A percentile compares a stretch with the other conserved stretches of the same genome.
These are phyloP conservation scores for Jacana jacana DNA, from an alignment of 2,113 vertebrate genomes.

Conservation along the genomic window DNA sequence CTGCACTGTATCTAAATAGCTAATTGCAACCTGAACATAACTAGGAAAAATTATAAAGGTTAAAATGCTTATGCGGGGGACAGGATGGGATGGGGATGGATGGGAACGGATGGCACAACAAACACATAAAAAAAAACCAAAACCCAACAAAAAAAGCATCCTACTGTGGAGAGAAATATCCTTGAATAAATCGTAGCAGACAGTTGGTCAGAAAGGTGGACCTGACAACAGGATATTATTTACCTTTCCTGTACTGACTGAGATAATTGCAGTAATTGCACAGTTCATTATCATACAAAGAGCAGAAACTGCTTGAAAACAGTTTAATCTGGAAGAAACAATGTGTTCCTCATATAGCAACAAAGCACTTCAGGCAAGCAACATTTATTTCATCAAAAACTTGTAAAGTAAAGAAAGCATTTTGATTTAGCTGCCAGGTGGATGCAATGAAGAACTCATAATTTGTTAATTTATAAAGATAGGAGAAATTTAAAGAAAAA, in stretches of 20 bases:
- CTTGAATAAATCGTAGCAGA: neutral
- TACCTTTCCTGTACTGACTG: neutral
- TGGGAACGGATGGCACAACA: no score
- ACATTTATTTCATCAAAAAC: neutral
- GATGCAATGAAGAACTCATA: neutral
- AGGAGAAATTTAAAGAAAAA: neutral
- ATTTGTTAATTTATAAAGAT: neutral
- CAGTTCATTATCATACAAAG: neutral
- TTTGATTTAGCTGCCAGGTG: slow-evolving; percentile 2
- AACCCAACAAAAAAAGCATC: neutral
- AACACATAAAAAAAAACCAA: neutral
- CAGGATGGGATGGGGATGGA: no score
- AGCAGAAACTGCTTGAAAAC: neutral
- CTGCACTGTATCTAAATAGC: neutral
- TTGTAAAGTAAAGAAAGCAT: neutral
- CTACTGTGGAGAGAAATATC: neutral
- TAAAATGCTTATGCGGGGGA: neutral
- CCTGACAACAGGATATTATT: neutral
- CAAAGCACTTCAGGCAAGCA: neutral
- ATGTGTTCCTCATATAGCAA: neutral
- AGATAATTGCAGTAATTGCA: neutral
- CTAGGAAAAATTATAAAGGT: neutral
- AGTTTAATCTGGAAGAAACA: neutral
- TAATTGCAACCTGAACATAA: neutral
- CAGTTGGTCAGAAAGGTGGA: neutral